Base-by-base conservation (phyloP, 1,140 invertebrate species). In the Eufriesea mexicana region DNA sequence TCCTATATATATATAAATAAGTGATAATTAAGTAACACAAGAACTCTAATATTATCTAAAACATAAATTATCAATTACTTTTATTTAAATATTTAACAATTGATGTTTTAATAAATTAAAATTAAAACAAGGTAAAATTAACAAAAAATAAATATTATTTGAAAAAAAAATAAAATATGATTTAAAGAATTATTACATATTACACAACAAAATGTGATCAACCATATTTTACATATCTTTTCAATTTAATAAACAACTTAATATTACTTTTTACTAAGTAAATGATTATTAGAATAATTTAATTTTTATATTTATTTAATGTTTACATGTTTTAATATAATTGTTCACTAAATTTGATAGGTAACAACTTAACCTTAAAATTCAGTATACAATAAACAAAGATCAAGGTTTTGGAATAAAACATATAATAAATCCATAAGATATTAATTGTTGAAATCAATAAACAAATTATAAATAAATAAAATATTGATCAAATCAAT, bases 311-410 rank as follows among this genome's bases (percentile, higher is more conserved):
- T 10, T 76, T 67, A 42, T 59, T 76, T 16, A 23, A 51, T 5
- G 49, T 55, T 20, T 25, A 1, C 20, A 12, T 4, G 14, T 66
- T 47, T 10, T 57, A 57, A 66, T 62, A 55, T 55, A 66, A 75
- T 25, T 75, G 12, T 23, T 57, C 42, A 66, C 55, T 76, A 72
- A 51, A 73, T n/a, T 28, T 35, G 16, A 71, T 59, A 49, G 61
- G 45, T 51, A 49, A 64, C 76, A 76, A 76, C 51, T 28, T 83
- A 79, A 83, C 75, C 81, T 68, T 62, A 79, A 79, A 77, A 62
- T 54, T n/a, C 23, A 83, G 71, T 62, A 14, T 79, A 83, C 55
- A 61, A 83, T 42, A 83, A 83, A 83, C 64, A 79, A 79, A 42
- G 25, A 35, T 71, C 47, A 71, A 79, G 10, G 25, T 79, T 68